Base-by-base conservation (phyloP, 2,797 vertebrate genomes). In the Dallia pectoralis region DNA sequence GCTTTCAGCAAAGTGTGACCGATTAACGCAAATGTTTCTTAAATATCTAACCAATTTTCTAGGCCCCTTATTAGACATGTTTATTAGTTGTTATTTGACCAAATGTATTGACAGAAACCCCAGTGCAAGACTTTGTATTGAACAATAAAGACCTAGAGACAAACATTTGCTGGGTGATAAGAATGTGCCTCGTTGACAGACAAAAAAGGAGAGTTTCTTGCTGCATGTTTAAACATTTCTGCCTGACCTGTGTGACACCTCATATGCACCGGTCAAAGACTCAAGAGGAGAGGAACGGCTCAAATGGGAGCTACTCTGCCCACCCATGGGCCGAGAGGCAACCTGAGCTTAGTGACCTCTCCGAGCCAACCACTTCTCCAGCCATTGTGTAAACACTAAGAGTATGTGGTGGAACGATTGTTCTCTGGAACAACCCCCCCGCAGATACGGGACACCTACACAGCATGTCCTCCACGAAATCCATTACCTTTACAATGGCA, bases 191-290 rank as follows among this genome's bases (percentile, higher is more conserved):
- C n/a, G n/a, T n/a, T n/a, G n/a, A n/a, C n/a, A n/a, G n/a, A n/a
- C n/a, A n/a, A n/a, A n/a, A n/a, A n/a, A n/a, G n/a, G n/a, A n/a
- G n/a, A n/a, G n/a, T n/a, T n/a, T n/a, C n/a, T 67, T 11, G 64
- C 65, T 30, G 33, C 25, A 53, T 86, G 86, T 87, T 90, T 84
- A 73, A 66, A 75, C 78, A 68, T 75, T 84, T 83, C 76, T 79
- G 78, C 72, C 69, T 68, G 67, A 73, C 82, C 82, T 72, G 78
- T 77, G 44, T 66, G 2, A 53, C 81, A 84, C 85, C 72, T 72
- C 70, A 82, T 84, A 67, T 12, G 72, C 74, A 70, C 84, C 77
- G 77, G 87, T 76, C 82, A 82, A 80, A 61, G 71, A 14, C 4
- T n/a, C n/a, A 16, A 25, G 44, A 27, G 59, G 11, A 74, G 71